Evolutionary conservation across 53 echinoderm and acorn worm genomes (phyloP), one percentile per base, ranked within the genome.

Genomic region (Stichopus horrens): DNA sequence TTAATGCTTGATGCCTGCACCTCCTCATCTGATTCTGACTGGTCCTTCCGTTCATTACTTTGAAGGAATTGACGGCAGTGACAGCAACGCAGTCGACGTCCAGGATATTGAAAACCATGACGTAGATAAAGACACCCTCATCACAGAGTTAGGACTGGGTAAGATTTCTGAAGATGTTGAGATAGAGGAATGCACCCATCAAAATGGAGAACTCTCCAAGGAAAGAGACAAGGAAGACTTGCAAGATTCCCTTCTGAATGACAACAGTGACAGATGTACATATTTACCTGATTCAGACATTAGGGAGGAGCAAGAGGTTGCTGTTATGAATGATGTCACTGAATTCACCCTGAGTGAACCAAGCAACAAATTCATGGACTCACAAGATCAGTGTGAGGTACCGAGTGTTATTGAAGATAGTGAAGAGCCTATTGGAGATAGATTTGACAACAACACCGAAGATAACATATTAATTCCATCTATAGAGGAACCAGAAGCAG

Each of bases 1-100:
- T 37, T 71, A n/a, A 71, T 6, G 71, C 19, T 71, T 71, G 18
- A 71, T 16, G 71, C 14, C 71, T 71, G 71, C 71, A 71, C 71
- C 71, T 18, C 6, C 71, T 71, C 66, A 85, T 23, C 66, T 16
- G 85, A 65, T 66, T 65, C 85, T 85, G 85, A 85, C 85, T 9
- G 20, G 23, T 37, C 52, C 52, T 68, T 68, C 60, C 85, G 63
- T 59, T 85, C 52, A 13, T 85, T 85, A 18, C 85, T 85, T 59
- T 59, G 59, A 85, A 85, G 85, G 85, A 85, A 20, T 22, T 66
- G 53, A 63, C 23, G 85, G 66, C 18, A 71, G 6, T 71, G 71
- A 18, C 71, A 71, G 18, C 71, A 71, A 18, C 5, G 37, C 37
- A 37, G 37, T 37, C 37, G 37, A 37, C 37, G 37, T 37, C 37